Percentiles rank a stretch among this genome's conserved stretches.
Conservation (phyloP, 2,888 invertebrate genomes). For the Empis stercorea region DNA sequence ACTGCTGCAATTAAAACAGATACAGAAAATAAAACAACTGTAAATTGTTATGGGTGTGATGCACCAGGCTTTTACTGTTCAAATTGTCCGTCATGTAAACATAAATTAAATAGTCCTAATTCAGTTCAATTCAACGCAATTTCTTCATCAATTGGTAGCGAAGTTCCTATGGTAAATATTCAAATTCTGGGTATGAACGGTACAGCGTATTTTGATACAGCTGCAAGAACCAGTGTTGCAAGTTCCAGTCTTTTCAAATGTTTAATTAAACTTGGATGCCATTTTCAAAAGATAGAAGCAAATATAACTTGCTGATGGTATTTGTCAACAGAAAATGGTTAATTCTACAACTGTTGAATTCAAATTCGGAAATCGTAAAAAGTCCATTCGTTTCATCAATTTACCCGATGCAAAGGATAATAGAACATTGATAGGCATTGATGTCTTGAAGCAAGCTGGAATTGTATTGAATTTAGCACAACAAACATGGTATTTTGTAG, state of each 20-base stretch:
- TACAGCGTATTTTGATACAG: slow-evolving; percentile 2
- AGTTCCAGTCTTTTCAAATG: slow-evolving; percentile 5
- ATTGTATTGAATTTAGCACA: neutral
- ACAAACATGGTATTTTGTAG: too few relatives aligned
- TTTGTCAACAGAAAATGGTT: neutral
- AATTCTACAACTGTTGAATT: neutral
- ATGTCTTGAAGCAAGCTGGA: too few relatives aligned
- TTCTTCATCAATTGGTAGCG: slow-evolving; percentile 7
- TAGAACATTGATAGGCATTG: too few relatives aligned
- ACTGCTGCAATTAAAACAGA: neutral
- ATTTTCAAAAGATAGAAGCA: slow-evolving; percentile 5
- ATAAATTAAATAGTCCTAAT: slow-evolving; percentile 2
- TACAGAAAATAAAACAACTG: neutral
- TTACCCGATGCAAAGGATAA: neutral
- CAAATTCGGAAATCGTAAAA: neutral
- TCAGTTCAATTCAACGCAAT: slow-evolving; percentile 5
- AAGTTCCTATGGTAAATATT: slow-evolving; percentile 7
- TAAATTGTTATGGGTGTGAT: slow-evolving; percentile 6
- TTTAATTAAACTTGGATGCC: slow-evolving; percentile 5
- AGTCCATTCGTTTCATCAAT: too few relatives aligned
- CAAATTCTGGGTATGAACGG: slow-evolving; percentile 5
- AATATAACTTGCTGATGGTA: slow-evolving; percentile 10
- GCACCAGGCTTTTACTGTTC: neutral
- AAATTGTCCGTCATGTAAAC: slow-evolving; percentile 4
- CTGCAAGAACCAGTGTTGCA: neutral